These are phyloP conservation scores for Sebastolobus altivelis DNA, from an alignment of 2,797 vertebrate species.

Conservation along the genomic window DNA sequence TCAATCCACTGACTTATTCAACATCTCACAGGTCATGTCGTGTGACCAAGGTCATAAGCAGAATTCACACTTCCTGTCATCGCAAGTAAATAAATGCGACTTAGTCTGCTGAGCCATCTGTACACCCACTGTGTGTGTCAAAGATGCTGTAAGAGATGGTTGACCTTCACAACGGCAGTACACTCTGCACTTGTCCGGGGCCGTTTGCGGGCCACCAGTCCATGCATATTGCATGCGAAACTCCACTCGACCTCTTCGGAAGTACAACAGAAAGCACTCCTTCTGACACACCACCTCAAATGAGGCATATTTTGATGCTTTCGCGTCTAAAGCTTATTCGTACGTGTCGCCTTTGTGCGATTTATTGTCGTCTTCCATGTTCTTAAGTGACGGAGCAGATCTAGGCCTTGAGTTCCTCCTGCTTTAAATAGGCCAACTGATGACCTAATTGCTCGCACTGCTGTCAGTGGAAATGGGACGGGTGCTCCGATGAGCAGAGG, in stretches of 20 bases:
- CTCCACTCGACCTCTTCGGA: constrained; percentile 43
- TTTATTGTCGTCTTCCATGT: constrained; percentile 57
- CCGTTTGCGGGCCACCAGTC: constrained; percentile 29
- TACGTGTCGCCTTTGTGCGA: constrained; percentile 11
- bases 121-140: constrained; percentile 38
- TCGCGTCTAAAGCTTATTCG: constrained; percentile 4
- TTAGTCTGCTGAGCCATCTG: constrained; percentile 47
- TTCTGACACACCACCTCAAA: constrained; percentile 14
- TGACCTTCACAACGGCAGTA: constrained; percentile 62
- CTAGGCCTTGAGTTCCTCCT: constrained; percentile 51
- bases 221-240: constrained; percentile 67
- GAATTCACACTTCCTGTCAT: constrained; percentile 23
- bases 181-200: constrained; percentile 40
- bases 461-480: constrained; percentile 71
- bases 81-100: constrained; percentile 29
- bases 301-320: constrained; percentile 6
- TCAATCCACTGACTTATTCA: constrained; percentile 35
- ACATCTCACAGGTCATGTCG: constrained; percentile 38
- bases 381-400: constrained; percentile 61
- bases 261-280: constrained; percentile 26
- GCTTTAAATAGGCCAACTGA: constrained; percentile 79
- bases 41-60: constrained; percentile 38
- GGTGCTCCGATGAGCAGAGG: constrained; percentile 35
- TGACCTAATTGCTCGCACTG: constrained; percentile 80
- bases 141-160: constrained; percentile 39